These are phyloP conservation scores for Brachionus rotundiformis DNA, from an alignment of 1,140 invertebrate genomes.

Conservation along the genomic window DNA sequence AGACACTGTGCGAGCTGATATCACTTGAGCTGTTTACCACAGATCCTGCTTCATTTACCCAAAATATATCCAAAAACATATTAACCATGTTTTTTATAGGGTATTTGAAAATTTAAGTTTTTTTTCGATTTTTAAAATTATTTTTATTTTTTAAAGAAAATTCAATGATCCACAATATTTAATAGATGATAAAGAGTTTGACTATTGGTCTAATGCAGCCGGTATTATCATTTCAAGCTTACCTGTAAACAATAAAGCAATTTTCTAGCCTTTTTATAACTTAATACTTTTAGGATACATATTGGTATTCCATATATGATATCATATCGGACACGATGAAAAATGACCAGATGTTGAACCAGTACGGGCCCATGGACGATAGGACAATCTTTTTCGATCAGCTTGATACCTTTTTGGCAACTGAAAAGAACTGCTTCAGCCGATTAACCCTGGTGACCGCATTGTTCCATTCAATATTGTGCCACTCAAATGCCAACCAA, in stretches of 20 bases:
- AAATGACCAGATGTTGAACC: conserved; percentile 28
- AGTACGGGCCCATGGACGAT: not conserved
- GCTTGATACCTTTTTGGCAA: conserved; percentile 27
- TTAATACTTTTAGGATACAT: conserved; percentile 33
- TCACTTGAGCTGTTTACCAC: not conserved
- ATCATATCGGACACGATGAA: conserved; percentile 14
- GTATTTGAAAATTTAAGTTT: not conserved
- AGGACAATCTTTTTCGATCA: not conserved
- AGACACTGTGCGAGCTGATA: conserved; percentile 30
- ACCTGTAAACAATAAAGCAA: conserved; percentile 27
- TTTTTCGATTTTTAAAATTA: not conserved
- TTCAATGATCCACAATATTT: conserved; percentile 36
- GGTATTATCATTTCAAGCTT: conserved; percentile 42
- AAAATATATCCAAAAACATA: conserved; percentile 1
- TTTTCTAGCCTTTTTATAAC: not conserved
- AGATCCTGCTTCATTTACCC: conserved; percentile 1
- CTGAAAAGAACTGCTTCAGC: conserved; percentile 28
- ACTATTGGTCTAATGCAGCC: conserved; percentile 38
- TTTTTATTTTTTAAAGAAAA: not conserved
- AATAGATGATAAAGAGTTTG: conserved; percentile 40
- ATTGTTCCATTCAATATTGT: conserved; percentile 43
- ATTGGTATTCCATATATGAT: conserved; percentile 41
- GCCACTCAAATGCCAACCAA: conserved; percentile 31
- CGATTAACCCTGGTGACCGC: conserved; percentile 4
- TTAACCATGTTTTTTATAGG: conserved; percentile 45